Evolutionary conservation across 2,113 vertebrate species (phyloP).

Genomic region (Notiomystis cincta): DNA sequence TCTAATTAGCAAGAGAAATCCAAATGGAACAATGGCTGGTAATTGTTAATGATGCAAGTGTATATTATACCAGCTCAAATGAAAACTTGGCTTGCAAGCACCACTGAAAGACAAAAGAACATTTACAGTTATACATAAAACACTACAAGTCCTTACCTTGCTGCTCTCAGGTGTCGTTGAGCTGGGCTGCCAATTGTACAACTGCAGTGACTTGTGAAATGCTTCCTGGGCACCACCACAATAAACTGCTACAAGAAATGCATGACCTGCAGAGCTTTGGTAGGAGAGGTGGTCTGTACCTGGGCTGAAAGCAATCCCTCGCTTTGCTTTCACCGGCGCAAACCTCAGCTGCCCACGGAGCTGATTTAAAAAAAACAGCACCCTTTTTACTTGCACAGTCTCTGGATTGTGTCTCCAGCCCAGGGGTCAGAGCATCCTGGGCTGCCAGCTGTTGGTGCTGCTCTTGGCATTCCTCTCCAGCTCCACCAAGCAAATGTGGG

Average conservation of each 20-base stretch:
- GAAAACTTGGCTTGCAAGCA: neutral
- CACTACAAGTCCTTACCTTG: neutral
- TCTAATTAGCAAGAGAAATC: constrained; percentile 45
- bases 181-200: neutral
- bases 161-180: neutral
- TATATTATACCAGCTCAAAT: neutral
- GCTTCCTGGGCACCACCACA: neutral
- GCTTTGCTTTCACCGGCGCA: neutral
- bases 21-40: constrained; percentile 18
- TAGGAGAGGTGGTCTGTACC: neutral
- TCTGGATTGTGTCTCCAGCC: neutral
- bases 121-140: neutral
- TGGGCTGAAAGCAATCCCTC: neutral
- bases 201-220: neutral
- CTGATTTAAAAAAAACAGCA: neutral
- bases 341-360: neutral
- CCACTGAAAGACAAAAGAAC: neutral
- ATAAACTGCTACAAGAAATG: neutral
- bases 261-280: neutral
- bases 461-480: neutral
- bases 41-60: constrained; percentile 8
- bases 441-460: neutral
- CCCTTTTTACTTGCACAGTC: neutral
- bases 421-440: neutral
- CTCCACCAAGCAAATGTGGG: neutral